phyloP scores from a whole-genome alignment of 2,888 invertebrate genomes.

The Brachyopa scutellaris region DNA sequence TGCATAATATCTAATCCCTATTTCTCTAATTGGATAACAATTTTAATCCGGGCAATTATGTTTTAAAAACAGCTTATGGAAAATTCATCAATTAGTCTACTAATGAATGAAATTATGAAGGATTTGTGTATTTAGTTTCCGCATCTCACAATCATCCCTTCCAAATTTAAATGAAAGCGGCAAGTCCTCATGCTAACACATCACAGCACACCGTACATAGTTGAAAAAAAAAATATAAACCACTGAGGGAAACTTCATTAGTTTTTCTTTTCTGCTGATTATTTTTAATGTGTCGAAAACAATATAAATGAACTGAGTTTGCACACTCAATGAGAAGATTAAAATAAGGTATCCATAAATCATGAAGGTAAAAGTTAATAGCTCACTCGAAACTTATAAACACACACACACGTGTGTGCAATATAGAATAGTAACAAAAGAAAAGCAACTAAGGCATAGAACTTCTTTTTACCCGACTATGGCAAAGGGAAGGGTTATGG shows the following conservation, averaged over 20 bases:
- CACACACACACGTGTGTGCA: no score
- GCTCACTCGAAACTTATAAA: no score
- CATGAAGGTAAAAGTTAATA: constrained; percentile 28
- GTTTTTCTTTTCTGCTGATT: constrained; percentile 1
- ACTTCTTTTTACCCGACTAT: no score
- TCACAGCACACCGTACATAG: neutral
- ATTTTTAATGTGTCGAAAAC: constrained; percentile 20
- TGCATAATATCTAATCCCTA: constrained; percentile 1
- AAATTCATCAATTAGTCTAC: constrained; percentile 48
- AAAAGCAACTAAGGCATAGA: no score
- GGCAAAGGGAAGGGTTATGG: no score
- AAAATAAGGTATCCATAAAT: constrained; percentile 45
- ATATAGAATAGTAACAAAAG: no score
- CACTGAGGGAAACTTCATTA: neutral
- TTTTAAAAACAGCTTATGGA: constrained; percentile 23
- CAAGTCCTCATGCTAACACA: neutral
- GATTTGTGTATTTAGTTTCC: constrained; percentile 39
- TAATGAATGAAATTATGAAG: constrained; percentile 53
- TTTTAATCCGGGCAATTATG: constrained; percentile 50
- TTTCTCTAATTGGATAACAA: constrained; percentile 48
- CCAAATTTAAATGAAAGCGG: neutral
- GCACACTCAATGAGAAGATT: constrained; percentile 40
- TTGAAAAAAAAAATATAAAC: constrained; percentile 3
- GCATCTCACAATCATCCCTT: constrained; percentile 1
- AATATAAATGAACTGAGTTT: constrained; percentile 42